Base-by-base conservation (phyloP, 2,888 invertebrate species). In the Lycophotia porphyrea region DNA sequence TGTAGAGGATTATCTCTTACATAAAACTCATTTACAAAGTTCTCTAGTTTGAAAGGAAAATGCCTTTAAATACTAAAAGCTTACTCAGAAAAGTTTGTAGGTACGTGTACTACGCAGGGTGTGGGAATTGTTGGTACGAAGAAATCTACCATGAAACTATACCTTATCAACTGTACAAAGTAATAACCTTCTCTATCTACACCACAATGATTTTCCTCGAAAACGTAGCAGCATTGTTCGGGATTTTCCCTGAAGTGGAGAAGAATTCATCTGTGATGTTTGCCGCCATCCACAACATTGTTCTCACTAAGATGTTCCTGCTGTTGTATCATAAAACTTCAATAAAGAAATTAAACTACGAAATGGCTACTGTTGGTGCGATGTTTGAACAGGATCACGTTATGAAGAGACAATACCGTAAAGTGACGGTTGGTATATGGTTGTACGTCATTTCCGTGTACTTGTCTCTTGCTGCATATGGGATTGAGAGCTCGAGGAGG, bases 231-330 rank as follows among this genome's bases (percentile, higher is more conserved):
- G 95, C 94, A n/a, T 79, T 93, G 55, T 91, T 93, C 80, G 95
- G 94, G 8, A 88, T 89, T 68, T 95, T 95, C 78, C 95, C 95
- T 44, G 91, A 93, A 83, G 93, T 95, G 55, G 95, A 95, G 87
- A 94, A 94, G 88, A 94, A 94, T 75, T 95, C 95, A n/a, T 93
- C 95, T 24, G 91, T 93, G 69, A 96, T 95, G 95, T 95, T 95
- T 81, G 89, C 94, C 11, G 95, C 94, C 24, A 94, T 95, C 81
- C 95, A 96, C 85, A 93, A 94, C 79, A 95, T 95, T 73, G 94
- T 96, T 39, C 90, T 95, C 9, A 86, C 91, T 60, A 95, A 95
- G 91, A 95, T 95, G 93, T 93, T 91, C 81, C 89, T 95, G 66
- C 77, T 95, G 64, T 87, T 94, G 75, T 95, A 93, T 85, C 91